phyloP scores from a whole-genome alignment of 1,140 invertebrate species.

The Mizuhopecten yessoensis region DNA sequence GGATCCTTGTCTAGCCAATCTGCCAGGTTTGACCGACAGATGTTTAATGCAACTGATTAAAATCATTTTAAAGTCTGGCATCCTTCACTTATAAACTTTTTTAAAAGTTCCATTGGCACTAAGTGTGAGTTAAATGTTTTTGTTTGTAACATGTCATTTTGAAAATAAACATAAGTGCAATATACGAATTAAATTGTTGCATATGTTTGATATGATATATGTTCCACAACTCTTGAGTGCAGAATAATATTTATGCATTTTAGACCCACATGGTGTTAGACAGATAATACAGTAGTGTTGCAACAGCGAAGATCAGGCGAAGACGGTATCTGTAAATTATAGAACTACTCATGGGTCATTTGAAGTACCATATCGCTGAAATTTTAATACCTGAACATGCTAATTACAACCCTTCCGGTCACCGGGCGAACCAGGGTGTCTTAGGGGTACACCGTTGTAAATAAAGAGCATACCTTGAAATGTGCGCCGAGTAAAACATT shows the following conservation, averaged over 20 bases:
- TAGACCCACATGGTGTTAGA: too few species aligned
- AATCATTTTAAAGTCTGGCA: not conserved
- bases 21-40: not conserved
- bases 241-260: not conserved
- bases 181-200: not conserved
- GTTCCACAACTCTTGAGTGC: not conserved
- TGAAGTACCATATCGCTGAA: too few species aligned
- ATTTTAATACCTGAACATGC: too few species aligned
- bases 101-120: not conserved
- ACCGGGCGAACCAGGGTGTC: too few species aligned
- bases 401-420: too few species aligned
- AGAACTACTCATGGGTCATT: too few species aligned
- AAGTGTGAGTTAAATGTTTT: not conserved
- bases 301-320: too few species aligned
- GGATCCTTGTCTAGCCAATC: not conserved
- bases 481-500: too few species aligned
- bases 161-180: not conserved
- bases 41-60: not conserved
- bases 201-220: not conserved
- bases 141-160: slow-evolving; percentile 12
- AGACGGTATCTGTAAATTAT: too few species aligned
- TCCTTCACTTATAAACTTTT: not conserved
- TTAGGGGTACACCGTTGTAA: too few species aligned
- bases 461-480: too few species aligned
- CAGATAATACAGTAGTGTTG: too few species aligned